Percentiles rank a stretch among this genome's conserved stretches.
Evolutionary conservation across 2,888 invertebrate genomes (phyloP).

Genomic region (Drosophila picticornis): DNA sequence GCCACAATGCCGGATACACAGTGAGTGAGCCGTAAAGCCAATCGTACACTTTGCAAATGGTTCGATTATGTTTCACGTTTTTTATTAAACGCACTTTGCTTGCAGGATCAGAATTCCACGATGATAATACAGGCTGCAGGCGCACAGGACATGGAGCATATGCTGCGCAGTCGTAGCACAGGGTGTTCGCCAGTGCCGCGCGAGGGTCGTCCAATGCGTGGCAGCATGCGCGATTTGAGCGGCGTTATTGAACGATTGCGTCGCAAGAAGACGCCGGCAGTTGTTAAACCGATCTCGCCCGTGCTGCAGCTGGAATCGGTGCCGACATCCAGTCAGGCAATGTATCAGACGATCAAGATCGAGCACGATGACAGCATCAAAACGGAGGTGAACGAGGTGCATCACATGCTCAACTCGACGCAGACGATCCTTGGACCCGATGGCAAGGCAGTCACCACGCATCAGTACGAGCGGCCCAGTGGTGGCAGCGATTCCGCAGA

Average conservation of each 20-base stretch:
- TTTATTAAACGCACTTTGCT: slow-evolving; percentile 11
- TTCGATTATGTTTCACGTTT: slow-evolving; percentile 77
- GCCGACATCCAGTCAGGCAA: slow-evolving; percentile 87
- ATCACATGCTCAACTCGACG: slow-evolving; percentile 86
- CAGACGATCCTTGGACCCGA: slow-evolving; percentile 88
- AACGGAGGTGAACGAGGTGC: slow-evolving; percentile 87
- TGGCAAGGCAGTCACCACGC: slow-evolving; percentile 87
- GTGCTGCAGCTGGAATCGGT: slow-evolving; percentile 85
- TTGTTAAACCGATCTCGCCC: slow-evolving; percentile 38
- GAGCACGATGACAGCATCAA: slow-evolving; percentile 87
- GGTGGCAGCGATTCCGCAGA: slow-evolving; percentile 57
- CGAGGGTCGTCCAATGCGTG: slow-evolving; percentile 57
- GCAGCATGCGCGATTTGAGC: slow-evolving; percentile 86
- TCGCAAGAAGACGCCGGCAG: slow-evolving; percentile 62
- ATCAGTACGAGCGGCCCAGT: slow-evolving; percentile 53
- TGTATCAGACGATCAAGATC: slow-evolving; percentile 88
- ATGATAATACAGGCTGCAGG: slow-evolving; percentile 80
- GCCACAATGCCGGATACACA: slow-evolving; percentile 65
- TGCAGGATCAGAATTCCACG: slow-evolving; percentile 70
- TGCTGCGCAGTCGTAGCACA: slow-evolving; percentile 77
- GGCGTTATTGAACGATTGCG: slow-evolving; percentile 86
- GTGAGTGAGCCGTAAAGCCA: slow-evolving; percentile 72
- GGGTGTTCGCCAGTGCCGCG: slow-evolving; percentile 75
- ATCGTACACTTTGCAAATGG: slow-evolving; percentile 14
- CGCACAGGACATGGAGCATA: slow-evolving; percentile 63